Percentiles rank a stretch among this genome's conserved stretches.
These are phyloP conservation scores for Drusus annulatus DNA, from an alignment of 1,140 invertebrate species.

Conservation along the genomic window DNA sequence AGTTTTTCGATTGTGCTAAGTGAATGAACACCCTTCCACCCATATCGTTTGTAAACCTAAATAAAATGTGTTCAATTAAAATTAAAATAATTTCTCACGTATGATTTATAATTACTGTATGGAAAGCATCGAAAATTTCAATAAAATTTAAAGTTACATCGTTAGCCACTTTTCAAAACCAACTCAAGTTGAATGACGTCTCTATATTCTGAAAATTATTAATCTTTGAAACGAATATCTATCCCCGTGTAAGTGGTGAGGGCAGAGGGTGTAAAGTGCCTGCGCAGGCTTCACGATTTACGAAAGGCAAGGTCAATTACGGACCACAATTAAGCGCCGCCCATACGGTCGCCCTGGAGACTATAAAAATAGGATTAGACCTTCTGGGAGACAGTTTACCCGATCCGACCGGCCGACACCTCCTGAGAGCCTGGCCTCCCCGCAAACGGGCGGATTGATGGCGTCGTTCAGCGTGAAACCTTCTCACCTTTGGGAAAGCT, in stretches of 20 bases:
- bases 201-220: slow-evolving; percentile 7
- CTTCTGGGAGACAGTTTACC: not conserved
- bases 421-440: not conserved
- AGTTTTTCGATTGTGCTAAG: too few species aligned
- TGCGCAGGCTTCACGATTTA: not conserved
- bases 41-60: too few species aligned
- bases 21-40: too few species aligned
- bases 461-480: not conserved
- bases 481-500: not conserved
- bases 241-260: not conserved
- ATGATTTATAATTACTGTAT: too few species aligned
- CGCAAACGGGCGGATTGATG: not conserved
- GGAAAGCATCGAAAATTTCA: too few species aligned
- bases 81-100: too few species aligned
- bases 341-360: not conserved
- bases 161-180: too few species aligned
- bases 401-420: not conserved
- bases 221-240: not conserved
- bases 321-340: slow-evolving; percentile 1
- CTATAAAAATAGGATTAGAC: slow-evolving; percentile 20
- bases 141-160: too few species aligned
- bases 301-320: slow-evolving; percentile 1
- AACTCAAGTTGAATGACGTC: not conserved
- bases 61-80: too few species aligned
- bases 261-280: not conserved